Percentiles rank a stretch among this genome's conserved stretches.
Evolutionary conservation across 23 tunicate genomes (phyloP).

Genomic region (Aplidium turbinatum): DNA sequence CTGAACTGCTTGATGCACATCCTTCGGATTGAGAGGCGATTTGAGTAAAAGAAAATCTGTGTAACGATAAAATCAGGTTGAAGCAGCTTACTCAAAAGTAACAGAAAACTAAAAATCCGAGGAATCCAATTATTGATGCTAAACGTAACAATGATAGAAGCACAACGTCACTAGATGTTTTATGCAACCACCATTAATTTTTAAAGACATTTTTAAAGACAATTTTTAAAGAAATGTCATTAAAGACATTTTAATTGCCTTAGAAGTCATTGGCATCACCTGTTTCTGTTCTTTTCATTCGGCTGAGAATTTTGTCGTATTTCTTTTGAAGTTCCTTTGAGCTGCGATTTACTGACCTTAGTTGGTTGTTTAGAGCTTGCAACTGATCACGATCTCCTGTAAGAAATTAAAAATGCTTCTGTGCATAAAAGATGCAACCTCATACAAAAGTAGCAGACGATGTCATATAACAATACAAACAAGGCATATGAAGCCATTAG

Average conservation of each 20-base stretch:
- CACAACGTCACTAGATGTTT: too few relatives aligned
- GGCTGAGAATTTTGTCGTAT: constrained; percentile 19
- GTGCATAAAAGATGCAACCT: not conserved
- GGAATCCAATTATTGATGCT: too few relatives aligned
- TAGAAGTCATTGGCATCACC: too few relatives aligned
- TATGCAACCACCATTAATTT: too few relatives aligned
- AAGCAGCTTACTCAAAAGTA: not conserved
- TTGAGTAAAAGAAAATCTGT: not conserved
- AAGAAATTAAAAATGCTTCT: not conserved
- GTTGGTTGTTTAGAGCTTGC: constrained; percentile 25
- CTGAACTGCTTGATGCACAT: constrained; percentile 1
- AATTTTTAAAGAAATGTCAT: too few relatives aligned
- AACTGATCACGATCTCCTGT: constrained; percentile 43
- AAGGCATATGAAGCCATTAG: too few relatives aligned
- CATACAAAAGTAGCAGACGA: not conserved
- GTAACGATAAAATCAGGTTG: too few relatives aligned
- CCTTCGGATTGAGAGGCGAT: constrained; percentile 9
- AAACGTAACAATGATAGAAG: too few relatives aligned
- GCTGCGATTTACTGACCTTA: constrained; percentile 23
- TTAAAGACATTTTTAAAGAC: too few relatives aligned
- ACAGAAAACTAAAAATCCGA: too few relatives aligned
- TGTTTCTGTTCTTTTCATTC: not conserved
- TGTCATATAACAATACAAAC: too few relatives aligned
- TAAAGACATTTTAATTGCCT: too few relatives aligned
- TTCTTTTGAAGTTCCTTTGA: constrained; percentile 25